Conservation (phyloP, 1,140 invertebrate species). For the Pseudomyrmex dendroicus region DNA sequence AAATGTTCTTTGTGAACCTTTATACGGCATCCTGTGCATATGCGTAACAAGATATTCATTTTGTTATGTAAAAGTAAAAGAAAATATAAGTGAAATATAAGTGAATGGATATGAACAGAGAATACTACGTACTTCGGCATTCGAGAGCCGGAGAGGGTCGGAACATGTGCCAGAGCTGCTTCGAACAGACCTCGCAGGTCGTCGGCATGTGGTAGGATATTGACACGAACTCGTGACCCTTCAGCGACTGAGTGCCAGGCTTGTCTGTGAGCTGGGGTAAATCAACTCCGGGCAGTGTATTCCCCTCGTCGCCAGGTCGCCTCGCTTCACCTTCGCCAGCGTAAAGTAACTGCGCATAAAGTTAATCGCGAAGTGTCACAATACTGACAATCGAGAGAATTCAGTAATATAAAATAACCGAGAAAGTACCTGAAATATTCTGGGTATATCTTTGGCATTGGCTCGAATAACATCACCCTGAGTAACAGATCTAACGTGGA, state of each 20-base stretch:
- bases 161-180: constrained; percentile 98
- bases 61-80: constrained; percentile 13
- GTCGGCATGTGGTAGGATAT: constrained; percentile 99
- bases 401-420: not conserved
- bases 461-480: constrained; percentile 99
- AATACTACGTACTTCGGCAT: constrained; percentile 92
- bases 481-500: constrained; percentile 98
- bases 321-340: constrained; percentile 97
- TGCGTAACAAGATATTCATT: constrained; percentile 1
- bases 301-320: constrained; percentile 90
- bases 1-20: constrained; percentile 99
- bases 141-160: constrained; percentile 98
- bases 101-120: not conserved
- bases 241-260: constrained; percentile 92
- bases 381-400: too few relatives aligned
- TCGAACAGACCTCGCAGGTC: constrained; percentile 98
- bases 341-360: constrained; percentile 89
- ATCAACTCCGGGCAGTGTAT: constrained; percentile 82
- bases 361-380: not conserved
- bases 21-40: constrained; percentile 93
- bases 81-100: too few relatives aligned
- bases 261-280: constrained; percentile 87
- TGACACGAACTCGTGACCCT: constrained; percentile 98
- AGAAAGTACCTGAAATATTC: constrained; percentile 95
- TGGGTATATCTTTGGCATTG: constrained; percentile 99